phyloP scores from a whole-genome alignment of 2,888 invertebrate genomes.

The Heliconius aoede region DNA sequence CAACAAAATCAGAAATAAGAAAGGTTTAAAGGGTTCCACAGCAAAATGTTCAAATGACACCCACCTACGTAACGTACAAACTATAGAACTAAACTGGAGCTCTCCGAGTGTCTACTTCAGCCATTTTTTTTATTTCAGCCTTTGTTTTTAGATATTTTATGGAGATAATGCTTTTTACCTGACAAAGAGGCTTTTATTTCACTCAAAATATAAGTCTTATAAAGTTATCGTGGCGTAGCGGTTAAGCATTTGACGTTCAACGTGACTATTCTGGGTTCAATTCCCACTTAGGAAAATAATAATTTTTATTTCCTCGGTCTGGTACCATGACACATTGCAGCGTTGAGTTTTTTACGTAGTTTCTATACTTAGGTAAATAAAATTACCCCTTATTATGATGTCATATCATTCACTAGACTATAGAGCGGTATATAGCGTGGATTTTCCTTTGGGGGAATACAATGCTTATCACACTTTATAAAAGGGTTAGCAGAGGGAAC shows the following conservation, averaged over 20 bases:
- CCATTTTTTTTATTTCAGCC: neutral
- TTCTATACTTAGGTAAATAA: too few relatives aligned
- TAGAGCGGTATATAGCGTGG: neutral
- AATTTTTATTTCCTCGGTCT: neutral
- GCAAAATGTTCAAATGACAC: neutral
- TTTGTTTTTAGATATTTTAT: neutral
- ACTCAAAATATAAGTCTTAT: neutral
- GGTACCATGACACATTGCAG: neutral
- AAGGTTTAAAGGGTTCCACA: neutral
- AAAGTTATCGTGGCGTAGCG: neutral
- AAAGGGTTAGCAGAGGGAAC: neutral
- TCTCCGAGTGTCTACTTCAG: neutral
- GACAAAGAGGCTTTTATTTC: neutral
- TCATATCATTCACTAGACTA: neutral
- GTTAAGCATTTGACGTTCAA: neutral
- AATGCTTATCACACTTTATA: too few relatives aligned
- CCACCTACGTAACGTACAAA: neutral
- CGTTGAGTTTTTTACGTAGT: neutral
- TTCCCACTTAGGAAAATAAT: neutral
- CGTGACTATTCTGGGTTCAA: neutral
- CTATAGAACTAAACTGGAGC: neutral
- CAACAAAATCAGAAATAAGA: neutral
- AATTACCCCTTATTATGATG: constrained; percentile 30
- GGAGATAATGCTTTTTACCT: neutral
- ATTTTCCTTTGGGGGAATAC: too few relatives aligned